Evolutionary conservation across 2,888 invertebrate species (phyloP).

Genomic region (Chironomus riparius): DNA sequence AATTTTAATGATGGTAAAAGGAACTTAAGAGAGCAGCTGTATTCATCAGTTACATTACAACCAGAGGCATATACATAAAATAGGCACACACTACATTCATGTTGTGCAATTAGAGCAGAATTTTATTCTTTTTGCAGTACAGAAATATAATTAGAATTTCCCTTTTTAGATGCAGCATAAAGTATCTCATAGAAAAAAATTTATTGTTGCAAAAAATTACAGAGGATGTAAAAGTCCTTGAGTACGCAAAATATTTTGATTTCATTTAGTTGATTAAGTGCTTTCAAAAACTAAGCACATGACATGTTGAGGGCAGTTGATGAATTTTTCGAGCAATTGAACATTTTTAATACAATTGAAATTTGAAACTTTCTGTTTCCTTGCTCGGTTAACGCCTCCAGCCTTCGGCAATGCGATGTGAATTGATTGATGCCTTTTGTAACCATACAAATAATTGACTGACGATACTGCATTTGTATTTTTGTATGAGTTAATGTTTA

Average conservation of each 20-base stretch:
- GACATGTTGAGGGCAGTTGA: not conserved
- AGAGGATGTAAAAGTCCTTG: not conserved
- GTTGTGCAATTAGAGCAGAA: slow-evolving; percentile 20
- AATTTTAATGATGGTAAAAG: slow-evolving; percentile 21
- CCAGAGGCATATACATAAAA: slow-evolving; percentile 15
- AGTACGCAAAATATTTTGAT: not conserved
- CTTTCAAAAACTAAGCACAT: not conserved
- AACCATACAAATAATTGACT: not conserved
- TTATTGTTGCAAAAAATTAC: not conserved
- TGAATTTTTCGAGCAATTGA: not conserved
- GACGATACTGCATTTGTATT: too few relatives aligned
- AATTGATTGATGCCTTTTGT: not conserved
- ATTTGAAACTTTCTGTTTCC: not conserved
- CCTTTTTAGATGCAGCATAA: not conserved
- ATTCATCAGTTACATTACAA: slow-evolving; percentile 18
- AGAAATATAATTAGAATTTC: not conserved
- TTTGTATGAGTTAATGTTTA: too few relatives aligned
- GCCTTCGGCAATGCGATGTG: not conserved
- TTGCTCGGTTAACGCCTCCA: not conserved
- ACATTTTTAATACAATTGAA: not conserved
- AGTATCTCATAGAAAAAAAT: not conserved
- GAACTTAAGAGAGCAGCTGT: slow-evolving; percentile 26
- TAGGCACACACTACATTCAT: slow-evolving; percentile 6
- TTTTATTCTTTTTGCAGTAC: not conserved
- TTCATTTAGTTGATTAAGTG: too few relatives aligned